phyloP scores from a whole-genome alignment of 2,113 vertebrate genomes.

The Camelus bactrianus region DNA sequence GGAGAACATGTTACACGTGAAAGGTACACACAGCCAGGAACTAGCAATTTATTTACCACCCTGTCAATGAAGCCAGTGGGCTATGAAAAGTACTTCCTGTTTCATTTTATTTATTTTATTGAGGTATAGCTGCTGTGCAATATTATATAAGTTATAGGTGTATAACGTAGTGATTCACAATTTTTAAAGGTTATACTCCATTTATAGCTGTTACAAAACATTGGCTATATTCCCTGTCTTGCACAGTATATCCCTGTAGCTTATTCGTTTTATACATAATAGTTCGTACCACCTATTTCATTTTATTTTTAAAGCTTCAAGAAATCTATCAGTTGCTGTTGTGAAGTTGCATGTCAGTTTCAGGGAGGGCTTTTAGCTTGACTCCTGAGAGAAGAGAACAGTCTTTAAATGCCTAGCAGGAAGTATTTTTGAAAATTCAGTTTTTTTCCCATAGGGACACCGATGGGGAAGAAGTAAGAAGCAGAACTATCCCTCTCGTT shows the following conservation, averaged over 20 bases:
- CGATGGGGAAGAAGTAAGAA: neutral
- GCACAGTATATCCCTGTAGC: neutral
- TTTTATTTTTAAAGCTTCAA: neutral
- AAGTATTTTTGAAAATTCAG: neutral
- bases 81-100: neutral
- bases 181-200: neutral
- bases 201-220: neutral
- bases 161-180: neutral
- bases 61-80: neutral
- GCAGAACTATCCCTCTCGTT: neutral
- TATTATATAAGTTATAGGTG: neutral
- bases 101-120: neutral
- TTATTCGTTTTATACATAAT: neutral
- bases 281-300: neutral
- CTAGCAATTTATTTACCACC: neutral
- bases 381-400: neutral
- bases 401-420: neutral
- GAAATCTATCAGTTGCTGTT: neutral
- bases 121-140: neutral
- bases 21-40: neutral
- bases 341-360: neutral
- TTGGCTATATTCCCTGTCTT: neutral
- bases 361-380: neutral
- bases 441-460: neutral
- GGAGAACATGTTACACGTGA: neutral